A percentile compares a stretch with the other conserved stretches of the same genome.
Conservation (phyloP, 1,140 invertebrate species). For the Drosophila albomicans region DNA sequence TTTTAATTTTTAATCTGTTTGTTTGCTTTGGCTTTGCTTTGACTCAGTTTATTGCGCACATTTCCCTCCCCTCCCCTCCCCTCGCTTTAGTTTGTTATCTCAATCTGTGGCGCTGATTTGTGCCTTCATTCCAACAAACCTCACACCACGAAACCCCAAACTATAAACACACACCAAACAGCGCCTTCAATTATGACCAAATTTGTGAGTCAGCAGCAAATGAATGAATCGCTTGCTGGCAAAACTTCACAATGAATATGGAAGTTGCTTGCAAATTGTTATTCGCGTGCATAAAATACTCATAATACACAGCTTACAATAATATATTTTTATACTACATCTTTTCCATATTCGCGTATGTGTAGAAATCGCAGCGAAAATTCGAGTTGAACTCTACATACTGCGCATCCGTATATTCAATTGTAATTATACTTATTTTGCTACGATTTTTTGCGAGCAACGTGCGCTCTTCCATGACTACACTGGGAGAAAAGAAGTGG, state of each 20-base stretch:
- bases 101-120: slow-evolving; percentile 59
- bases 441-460: slow-evolving; percentile 51
- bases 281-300: slow-evolving; percentile 33
- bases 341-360: slow-evolving; percentile 10
- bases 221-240: slow-evolving; percentile 18
- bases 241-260: slow-evolving; percentile 40
- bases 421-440: slow-evolving; percentile 57
- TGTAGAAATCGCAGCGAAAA: slow-evolving; percentile 32
- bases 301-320: slow-evolving; percentile 26
- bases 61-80: not conserved
- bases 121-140: slow-evolving; percentile 50
- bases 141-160: slow-evolving; percentile 9
- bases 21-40: slow-evolving; percentile 27
- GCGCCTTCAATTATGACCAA: slow-evolving; percentile 27
- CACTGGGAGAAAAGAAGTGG: slow-evolving; percentile 27
- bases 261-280: slow-evolving; percentile 41
- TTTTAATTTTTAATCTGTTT: slow-evolving; percentile 53
- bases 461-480: slow-evolving; percentile 67
- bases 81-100: slow-evolving; percentile 10
- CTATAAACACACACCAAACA: slow-evolving; percentile 12
- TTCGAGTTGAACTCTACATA: slow-evolving; percentile 29
- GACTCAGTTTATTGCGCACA: slow-evolving; percentile 35
- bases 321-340: slow-evolving; percentile 11
- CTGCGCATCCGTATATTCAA: slow-evolving; percentile 30
- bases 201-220: slow-evolving; percentile 50